A percentile compares a stretch with the other conserved stretches of the same genome.
Conservation (phyloP, 2,797 vertebrate genomes). For the Cygnus olor region DNA sequence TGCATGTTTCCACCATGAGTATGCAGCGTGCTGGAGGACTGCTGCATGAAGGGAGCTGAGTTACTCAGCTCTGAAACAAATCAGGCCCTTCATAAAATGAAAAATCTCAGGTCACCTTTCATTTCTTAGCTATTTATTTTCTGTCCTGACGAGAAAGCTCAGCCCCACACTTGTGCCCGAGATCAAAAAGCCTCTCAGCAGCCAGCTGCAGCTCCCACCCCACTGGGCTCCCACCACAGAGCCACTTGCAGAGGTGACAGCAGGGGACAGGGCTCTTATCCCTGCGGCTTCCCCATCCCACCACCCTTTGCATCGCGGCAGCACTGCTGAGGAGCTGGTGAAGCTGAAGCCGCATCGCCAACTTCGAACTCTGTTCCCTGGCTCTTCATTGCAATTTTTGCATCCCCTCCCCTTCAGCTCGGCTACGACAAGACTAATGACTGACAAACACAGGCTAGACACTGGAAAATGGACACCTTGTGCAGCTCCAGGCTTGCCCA, state of each 20-base stretch:
- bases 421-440: background rate
- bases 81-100: constrained; percentile 16
- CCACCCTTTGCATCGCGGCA: background rate
- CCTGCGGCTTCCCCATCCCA: background rate
- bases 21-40: constrained; percentile 20
- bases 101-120: constrained; percentile 46
- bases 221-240: background rate
- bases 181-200: constrained; percentile 45
- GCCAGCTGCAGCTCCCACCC: constrained; percentile 8
- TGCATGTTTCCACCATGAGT: background rate
- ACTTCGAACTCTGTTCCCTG: background rate
- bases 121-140: constrained; percentile 52
- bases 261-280: background rate
- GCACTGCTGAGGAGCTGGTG: background rate
- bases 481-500: background rate
- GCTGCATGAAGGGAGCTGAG: background rate
- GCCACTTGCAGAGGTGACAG: background rate
- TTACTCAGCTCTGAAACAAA: constrained; percentile 39
- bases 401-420: background rate
- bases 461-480: background rate
- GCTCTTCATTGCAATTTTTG: background rate
- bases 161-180: background rate
- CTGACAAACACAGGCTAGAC: background rate
- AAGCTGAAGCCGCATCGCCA: background rate
- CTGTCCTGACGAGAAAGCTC: constrained; percentile 34